Evolutionary conservation across 1,140 invertebrate genomes (phyloP).

Genomic region (Oncopodura yosiiana): DNA sequence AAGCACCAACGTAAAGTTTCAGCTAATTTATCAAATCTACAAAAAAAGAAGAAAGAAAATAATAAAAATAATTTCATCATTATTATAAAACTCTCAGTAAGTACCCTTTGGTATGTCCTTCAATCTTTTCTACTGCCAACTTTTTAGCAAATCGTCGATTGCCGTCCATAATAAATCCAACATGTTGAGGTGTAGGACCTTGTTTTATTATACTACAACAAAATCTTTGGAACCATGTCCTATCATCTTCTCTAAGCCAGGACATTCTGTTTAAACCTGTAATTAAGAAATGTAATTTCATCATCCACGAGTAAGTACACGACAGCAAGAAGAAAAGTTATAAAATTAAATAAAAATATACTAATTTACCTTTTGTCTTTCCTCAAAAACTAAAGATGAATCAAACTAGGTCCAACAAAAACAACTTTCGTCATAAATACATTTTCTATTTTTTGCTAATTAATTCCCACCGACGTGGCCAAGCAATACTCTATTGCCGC

Average conservation of each 20-base stretch:
- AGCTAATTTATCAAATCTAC: constrained; percentile 79
- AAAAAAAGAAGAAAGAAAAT: constrained; percentile 21
- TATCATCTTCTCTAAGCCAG: constrained; percentile 65
- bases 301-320: too few relatives aligned
- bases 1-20: constrained; percentile 85
- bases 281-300: too few relatives aligned
- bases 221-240: constrained; percentile 64
- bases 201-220: constrained; percentile 67
- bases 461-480: too few relatives aligned
- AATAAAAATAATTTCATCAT: background rate
- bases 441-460: too few relatives aligned
- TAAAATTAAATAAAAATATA: too few relatives aligned
- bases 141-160: constrained; percentile 89
- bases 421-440: too few relatives aligned
- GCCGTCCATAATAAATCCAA: constrained; percentile 98
- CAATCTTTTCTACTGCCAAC: constrained; percentile 58
- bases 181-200: constrained; percentile 76
- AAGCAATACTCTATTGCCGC: too few relatives aligned
- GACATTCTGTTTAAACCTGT: too few relatives aligned
- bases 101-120: constrained; percentile 79
- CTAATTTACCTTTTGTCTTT: too few relatives aligned
- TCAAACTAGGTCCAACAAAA: too few relatives aligned
- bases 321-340: too few relatives aligned
- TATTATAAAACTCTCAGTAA: constrained; percentile 6
- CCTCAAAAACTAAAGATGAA: too few relatives aligned